Conservation (phyloP, 2,113 vertebrate species). For the Girardinichthys multiradiatus region DNA sequence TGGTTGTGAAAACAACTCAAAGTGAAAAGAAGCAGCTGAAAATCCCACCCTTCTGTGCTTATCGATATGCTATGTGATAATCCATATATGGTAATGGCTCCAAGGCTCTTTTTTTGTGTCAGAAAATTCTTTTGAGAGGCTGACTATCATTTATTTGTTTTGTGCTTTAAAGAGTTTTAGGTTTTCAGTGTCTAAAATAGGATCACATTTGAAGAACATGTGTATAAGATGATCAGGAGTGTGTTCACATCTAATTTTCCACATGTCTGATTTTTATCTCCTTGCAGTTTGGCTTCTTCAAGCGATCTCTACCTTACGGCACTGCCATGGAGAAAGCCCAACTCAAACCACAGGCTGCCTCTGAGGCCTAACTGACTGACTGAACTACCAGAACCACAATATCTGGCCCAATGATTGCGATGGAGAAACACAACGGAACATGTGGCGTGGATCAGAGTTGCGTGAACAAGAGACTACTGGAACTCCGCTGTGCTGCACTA, state of each 20-base stretch:
- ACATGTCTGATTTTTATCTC: not conserved
- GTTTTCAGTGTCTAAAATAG: not conserved
- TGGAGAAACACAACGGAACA: constrained; percentile 40
- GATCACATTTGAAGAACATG: not conserved
- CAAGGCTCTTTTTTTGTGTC: too few relatives aligned
- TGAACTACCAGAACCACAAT: constrained; percentile 41
- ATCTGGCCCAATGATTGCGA: constrained; percentile 72
- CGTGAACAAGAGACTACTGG: constrained; percentile 79
- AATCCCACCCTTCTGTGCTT: not conserved
- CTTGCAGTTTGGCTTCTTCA: constrained; percentile 92
- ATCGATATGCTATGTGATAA: not conserved
- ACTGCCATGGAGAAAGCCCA: constrained; percentile 96
- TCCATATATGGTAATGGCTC: too few relatives aligned
- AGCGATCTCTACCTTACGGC: constrained; percentile 89
- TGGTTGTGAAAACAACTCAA: not conserved
- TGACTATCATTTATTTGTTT: not conserved
- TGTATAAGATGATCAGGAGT: not conserved
- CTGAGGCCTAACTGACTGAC: constrained; percentile 84
- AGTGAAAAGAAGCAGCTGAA: not conserved
- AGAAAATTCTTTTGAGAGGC: not conserved
- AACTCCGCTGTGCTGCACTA: constrained; percentile 82
- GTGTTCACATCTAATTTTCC: not conserved
- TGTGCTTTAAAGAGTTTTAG: not conserved
- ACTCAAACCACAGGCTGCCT: constrained; percentile 92
- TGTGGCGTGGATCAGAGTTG: constrained; percentile 57